Evolutionary conservation across 2,888 invertebrate genomes (phyloP), one percentile per base, ranked within the genome.

Genomic region (Synergus laeviventris): DNA sequence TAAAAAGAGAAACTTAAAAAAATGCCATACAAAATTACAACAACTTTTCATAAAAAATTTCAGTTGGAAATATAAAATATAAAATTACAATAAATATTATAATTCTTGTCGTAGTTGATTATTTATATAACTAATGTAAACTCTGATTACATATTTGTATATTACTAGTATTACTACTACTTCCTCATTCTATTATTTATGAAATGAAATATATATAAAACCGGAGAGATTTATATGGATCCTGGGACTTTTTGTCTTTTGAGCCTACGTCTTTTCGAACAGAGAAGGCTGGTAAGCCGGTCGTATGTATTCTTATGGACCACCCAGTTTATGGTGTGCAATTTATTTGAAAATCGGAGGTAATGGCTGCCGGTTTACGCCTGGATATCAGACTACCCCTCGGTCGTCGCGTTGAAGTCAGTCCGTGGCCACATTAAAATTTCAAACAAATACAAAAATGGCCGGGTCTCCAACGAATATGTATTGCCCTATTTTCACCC

Each of bases 311-410:
- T 89, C 89, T 86, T 86, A 88, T 88, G 87, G 87, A 87, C 88
- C 87, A 83, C 87, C 87, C 89, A 89, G 89, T 90, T 90, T 90
- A 90, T 89, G 88, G 89, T 85, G 84, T 84, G 87, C 89, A 89
- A 90, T 90, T 90, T 90, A 90, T 90, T 90, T 90, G 83, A 83
- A 88, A 89, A 89, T 90, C 90, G 90, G 89, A 90, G 87, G 89
- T 90, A 89, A 89, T 89, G 89, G 90, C 87, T 86, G 86, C 84
- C 86, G 86, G 87, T 89, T 90, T 89, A 89, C 87, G 86, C 87
- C 49, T 16, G 56, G 21, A 18, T 59, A 61, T 56, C 42, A 75
- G 16, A 74, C 59, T 73, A 74, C 61, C 60, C 73, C 38, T 62
- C 38, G 59, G 14, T 54, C 24, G 18, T 59, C 60, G 62, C 62